These are phyloP conservation scores for Petrolisthes manimaculis DNA, from an alignment of 2,888 invertebrate genomes.

Conservation along the genomic window DNA sequence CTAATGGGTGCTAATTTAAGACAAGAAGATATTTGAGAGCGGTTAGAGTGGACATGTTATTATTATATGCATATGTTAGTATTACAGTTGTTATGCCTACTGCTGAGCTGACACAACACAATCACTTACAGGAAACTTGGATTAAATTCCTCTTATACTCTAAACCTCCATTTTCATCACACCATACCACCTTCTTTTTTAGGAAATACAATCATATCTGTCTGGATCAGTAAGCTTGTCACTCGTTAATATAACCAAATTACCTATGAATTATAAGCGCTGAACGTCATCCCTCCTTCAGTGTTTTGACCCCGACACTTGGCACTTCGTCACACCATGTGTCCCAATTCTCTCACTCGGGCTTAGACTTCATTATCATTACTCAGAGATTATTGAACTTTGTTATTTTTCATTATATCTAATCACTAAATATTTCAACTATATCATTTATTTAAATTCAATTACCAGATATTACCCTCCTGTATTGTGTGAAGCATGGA, in stretches of 20 bases:
- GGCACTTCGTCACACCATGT: slow-evolving; percentile 10
- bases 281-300: slow-evolving; percentile 10
- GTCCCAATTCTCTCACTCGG: neutral
- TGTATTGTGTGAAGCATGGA: no score
- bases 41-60: no score
- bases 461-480: no score
- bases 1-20: no score
- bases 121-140: no score
- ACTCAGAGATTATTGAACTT: neutral
- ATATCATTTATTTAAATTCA: neutral
- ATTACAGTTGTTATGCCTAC: no score
- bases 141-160: no score
- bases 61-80: no score
- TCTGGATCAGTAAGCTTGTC: neutral
- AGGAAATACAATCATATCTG: neutral
- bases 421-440: neutral
- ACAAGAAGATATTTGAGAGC: no score
- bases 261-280: neutral
- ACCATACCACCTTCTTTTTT: neutral
- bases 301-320: slow-evolving; percentile 20
- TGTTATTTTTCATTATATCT: neutral
- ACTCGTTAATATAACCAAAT: neutral
- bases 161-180: no score
- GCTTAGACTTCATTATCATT: neutral
- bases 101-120: no score